phyloP scores from a whole-genome alignment of 2,888 invertebrate genomes.

The Pristionchus exspectatus region DNA sequence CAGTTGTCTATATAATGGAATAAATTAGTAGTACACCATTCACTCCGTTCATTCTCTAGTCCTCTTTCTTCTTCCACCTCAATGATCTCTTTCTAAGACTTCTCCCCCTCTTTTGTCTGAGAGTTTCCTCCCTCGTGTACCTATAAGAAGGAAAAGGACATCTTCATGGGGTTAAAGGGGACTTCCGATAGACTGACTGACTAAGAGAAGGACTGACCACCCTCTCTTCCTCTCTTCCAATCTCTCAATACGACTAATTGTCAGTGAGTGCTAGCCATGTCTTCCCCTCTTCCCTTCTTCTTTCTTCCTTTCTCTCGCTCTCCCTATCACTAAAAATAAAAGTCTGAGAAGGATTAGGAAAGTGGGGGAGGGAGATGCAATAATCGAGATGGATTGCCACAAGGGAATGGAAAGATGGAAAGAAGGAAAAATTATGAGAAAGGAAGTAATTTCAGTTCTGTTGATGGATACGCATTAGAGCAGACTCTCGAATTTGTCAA shows the following conservation, averaged over 20 bases:
- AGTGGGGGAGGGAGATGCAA: not conserved
- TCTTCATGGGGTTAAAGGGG: not conserved
- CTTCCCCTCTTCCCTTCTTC: conserved; percentile 18
- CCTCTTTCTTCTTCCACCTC: conserved; percentile 16
- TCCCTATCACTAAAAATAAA: conserved; percentile 50
- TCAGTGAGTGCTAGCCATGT: conserved; percentile 4
- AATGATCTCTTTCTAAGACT: not conserved
- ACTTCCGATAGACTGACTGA: not conserved
- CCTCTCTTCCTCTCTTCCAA: conserved; percentile 43
- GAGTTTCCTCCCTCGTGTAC: conserved; percentile 18
- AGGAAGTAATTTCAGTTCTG: conserved; percentile 78
- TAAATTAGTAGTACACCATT: conserved; percentile 31
- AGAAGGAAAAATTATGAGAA: not conserved
- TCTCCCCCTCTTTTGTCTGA: conserved; percentile 17
- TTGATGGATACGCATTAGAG: conserved; percentile 83
- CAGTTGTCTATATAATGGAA: not conserved
- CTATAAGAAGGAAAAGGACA: not conserved
- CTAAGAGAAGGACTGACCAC: not conserved
- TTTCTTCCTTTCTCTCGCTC: conserved; percentile 27
- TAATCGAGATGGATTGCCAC: not conserved
- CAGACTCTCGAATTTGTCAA: conserved; percentile 83
- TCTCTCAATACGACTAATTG: conserved; percentile 36
- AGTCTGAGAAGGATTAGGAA: conserved; percentile 5
- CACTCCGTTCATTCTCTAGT: conserved; percentile 2
- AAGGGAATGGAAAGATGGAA: not conserved